Evolutionary conservation across 2,888 invertebrate species (phyloP).

Genomic region (Smittia aterrima): DNA sequence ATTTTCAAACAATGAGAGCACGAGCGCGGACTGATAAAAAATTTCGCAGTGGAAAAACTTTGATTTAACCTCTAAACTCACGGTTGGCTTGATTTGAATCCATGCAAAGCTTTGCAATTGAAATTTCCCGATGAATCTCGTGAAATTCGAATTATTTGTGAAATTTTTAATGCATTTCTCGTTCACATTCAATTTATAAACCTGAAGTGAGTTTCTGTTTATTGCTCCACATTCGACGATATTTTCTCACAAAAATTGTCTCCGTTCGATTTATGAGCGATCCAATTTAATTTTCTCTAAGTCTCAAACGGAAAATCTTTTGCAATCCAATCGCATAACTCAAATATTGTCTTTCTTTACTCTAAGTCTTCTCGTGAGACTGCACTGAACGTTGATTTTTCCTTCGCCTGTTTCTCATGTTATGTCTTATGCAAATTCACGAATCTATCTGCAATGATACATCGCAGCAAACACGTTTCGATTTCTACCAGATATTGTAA

Average conservation of each 20-base stretch:
- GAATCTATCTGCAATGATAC: slow-evolving; percentile 2
- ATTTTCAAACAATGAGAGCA: too few relatives aligned
- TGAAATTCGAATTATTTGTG: too few relatives aligned
- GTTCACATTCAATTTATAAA: too few relatives aligned
- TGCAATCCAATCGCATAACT: slow-evolving; percentile 23
- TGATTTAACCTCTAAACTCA: too few relatives aligned
- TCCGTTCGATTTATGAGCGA: not conserved
- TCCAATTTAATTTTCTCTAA: slow-evolving; percentile 11
- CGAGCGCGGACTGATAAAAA: too few relatives aligned
- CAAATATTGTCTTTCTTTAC: slow-evolving; percentile 25
- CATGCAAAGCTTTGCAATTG: too few relatives aligned
- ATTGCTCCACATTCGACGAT: not conserved
- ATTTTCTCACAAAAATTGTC: not conserved
- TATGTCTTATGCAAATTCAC: not conserved
- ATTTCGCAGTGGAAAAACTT: too few relatives aligned
- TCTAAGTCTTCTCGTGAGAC: not conserved
- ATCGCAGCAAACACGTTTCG: not conserved
- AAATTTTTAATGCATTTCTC: too few relatives aligned
- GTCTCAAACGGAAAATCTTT: not conserved
- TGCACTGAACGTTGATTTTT: not conserved
- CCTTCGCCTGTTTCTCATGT: not conserved
- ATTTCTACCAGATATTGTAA: too few relatives aligned
- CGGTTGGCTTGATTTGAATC: too few relatives aligned
- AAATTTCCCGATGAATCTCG: too few relatives aligned
- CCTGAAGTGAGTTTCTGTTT: not conserved